Conservation (phyloP, 2,797 vertebrate genomes). For the Takifugu rubripes region DNA sequence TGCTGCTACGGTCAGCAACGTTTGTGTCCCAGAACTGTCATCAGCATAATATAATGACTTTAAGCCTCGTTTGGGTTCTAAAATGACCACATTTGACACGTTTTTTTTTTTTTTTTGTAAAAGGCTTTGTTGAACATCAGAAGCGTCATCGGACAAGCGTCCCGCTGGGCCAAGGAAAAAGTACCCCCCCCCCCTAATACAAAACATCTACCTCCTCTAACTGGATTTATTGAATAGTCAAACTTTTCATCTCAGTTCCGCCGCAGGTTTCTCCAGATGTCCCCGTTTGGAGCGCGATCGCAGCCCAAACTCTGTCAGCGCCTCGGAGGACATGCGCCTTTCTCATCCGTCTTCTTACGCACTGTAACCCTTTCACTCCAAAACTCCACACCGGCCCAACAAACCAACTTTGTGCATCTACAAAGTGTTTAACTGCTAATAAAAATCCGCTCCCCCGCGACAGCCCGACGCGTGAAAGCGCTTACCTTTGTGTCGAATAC, state of each 20-base stretch:
- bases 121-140: too few relatives aligned
- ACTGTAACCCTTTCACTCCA: slow-evolving; percentile 76
- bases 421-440: slow-evolving; percentile 19
- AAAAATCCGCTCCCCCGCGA: slow-evolving; percentile 2
- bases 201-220: neutral
- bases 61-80: neutral
- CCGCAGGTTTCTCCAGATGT: slow-evolving; percentile 35
- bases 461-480: neutral
- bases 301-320: slow-evolving; percentile 49
- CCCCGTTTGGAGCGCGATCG: slow-evolving; percentile 32
- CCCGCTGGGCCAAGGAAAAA: too few relatives aligned
- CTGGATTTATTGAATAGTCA: slow-evolving; percentile 3
- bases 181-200: too few relatives aligned
- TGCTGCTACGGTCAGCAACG: too few relatives aligned
- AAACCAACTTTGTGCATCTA: slow-evolving; percentile 35
- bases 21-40: too few relatives aligned
- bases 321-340: slow-evolving; percentile 51
- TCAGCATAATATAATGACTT: too few relatives aligned
- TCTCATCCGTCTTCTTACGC: slow-evolving; percentile 61
- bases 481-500: slow-evolving; percentile 97
- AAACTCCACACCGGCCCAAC: slow-evolving; percentile 39
- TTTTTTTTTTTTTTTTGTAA: too few relatives aligned
- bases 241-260: slow-evolving; percentile 55
- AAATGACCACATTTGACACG: neutral
- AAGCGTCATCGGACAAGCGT: slow-evolving; percentile 38